Conservation (phyloP, 2,113 vertebrate genomes). For the Pelecanoides urinatrix region DNA sequence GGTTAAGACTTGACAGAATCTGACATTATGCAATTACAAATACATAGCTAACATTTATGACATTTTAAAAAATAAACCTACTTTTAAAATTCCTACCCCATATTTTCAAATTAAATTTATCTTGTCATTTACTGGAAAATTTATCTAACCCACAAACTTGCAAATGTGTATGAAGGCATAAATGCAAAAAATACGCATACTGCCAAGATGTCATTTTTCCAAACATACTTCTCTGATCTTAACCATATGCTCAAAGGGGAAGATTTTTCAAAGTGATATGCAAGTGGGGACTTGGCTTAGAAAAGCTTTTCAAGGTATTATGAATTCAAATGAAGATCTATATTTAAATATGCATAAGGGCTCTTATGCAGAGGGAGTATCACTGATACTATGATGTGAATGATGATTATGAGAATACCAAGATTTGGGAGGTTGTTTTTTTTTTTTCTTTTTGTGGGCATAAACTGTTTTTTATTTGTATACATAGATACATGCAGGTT, state of each 20-base stretch:
- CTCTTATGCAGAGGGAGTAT: background rate
- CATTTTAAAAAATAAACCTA: background rate
- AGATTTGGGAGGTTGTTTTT: background rate
- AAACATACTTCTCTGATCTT: constrained; percentile 28
- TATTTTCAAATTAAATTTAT: background rate
- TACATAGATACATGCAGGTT: background rate
- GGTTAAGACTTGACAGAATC: background rate
- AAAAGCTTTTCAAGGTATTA: constrained; percentile 37
- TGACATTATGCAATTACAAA: background rate
- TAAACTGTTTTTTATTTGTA: background rate
- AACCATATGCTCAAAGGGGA: constrained; percentile 29
- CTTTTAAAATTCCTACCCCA: background rate
- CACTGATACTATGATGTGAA: background rate
- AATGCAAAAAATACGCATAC: background rate
- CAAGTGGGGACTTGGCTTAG: background rate
- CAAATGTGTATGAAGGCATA: background rate
- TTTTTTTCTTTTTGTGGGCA: background rate
- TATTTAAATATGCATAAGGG: constrained; percentile 24
- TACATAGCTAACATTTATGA: background rate
- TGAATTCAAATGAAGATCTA: constrained; percentile 26
- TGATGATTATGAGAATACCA: background rate
- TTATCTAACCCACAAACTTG: background rate
- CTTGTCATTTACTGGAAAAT: background rate
- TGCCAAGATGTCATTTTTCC: constrained; percentile 12
- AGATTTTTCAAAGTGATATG: constrained; percentile 40